Evolutionary conservation across 2,888 invertebrate genomes (phyloP).

Genomic region (Zygothrica quintamaculata): DNA sequence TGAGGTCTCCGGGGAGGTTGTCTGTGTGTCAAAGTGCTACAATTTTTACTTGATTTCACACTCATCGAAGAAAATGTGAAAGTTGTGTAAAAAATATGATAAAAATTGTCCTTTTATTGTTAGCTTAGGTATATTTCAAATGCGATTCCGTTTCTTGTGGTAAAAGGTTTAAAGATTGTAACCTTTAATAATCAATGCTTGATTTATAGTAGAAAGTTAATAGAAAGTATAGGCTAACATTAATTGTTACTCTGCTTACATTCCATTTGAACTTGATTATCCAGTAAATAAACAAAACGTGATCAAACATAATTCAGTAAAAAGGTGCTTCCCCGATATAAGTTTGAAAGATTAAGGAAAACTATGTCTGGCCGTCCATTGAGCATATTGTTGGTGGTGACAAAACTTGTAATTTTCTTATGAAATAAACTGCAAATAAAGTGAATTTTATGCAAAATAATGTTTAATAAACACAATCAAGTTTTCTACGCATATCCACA

Average conservation of each 20-base stretch:
- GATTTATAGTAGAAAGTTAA: not conserved
- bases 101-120: slow-evolving; percentile 50
- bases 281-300: slow-evolving; percentile 65
- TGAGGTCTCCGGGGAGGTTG: slow-evolving; percentile 28
- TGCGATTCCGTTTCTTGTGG: slow-evolving; percentile 42
- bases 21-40: slow-evolving; percentile 40
- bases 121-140: slow-evolving; percentile 29
- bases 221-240: not conserved
- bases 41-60: slow-evolving; percentile 60
- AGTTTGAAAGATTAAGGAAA: slow-evolving; percentile 27
- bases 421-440: slow-evolving; percentile 74
- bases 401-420: slow-evolving; percentile 72
- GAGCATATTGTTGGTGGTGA: slow-evolving; percentile 16
- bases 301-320: slow-evolving; percentile 77
- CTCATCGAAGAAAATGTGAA: slow-evolving; percentile 47
- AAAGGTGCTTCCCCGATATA: slow-evolving; percentile 47
- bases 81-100: slow-evolving; percentile 31
- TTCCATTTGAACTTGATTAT: slow-evolving; percentile 18
- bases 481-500: slow-evolving; percentile 42
- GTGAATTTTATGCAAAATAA: slow-evolving; percentile 80
- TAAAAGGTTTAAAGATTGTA: no score
- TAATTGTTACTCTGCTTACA: slow-evolving; percentile 1
- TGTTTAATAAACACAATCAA: slow-evolving; percentile 78
- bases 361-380: slow-evolving; percentile 32
- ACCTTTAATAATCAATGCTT: no score